phyloP scores from a whole-genome alignment of 2,797 vertebrate species.

The Cossypha polioptera region DNA sequence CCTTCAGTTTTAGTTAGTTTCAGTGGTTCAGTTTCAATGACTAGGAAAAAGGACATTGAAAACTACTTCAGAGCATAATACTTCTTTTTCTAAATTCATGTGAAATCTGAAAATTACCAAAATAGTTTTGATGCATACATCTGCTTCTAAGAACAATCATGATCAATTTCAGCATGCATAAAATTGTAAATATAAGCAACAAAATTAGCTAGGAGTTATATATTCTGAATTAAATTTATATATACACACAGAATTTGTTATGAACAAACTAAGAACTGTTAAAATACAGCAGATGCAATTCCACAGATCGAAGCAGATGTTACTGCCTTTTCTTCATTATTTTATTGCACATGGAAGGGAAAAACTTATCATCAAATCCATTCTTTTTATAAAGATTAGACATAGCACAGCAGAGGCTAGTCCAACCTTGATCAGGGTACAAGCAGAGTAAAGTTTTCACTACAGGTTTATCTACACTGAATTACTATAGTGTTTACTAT shows the following conservation, averaged over 20 bases:
- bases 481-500: neutral
- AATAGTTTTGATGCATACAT: neutral
- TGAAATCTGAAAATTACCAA: neutral
- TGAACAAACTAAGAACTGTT: neutral
- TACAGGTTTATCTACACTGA: neutral
- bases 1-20: neutral
- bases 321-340: neutral
- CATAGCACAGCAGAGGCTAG: neutral
- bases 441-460: neutral
- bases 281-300: neutral
- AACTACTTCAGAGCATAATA: neutral
- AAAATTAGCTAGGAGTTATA: neutral
- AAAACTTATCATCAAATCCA: neutral
- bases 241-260: neutral
- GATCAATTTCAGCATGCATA: neutral
- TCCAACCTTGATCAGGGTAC: neutral
- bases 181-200: neutral
- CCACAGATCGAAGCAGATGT: accelerated
- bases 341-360: neutral
- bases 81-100: neutral
- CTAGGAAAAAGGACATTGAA: neutral
- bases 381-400: neutral
- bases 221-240: neutral
- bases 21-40: neutral
- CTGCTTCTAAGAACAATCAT: neutral